A percentile compares a stretch with the other conserved stretches of the same genome.
Conservation (phyloP, 1,140 invertebrate species). For the Leptopilina boulardi region DNA sequence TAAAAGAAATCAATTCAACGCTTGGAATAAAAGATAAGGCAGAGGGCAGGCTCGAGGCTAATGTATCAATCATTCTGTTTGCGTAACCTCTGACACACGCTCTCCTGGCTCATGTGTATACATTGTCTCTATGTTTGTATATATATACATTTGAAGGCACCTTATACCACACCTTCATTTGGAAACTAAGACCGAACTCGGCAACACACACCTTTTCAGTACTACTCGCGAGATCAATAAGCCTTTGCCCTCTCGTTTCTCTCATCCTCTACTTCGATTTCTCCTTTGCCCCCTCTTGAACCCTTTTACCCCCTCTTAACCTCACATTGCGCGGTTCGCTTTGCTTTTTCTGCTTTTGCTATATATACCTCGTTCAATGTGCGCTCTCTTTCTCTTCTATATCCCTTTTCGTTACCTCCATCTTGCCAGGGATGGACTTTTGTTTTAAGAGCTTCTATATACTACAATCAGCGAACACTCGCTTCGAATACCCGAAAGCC, state of each 20-base stretch:
- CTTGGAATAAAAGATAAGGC: conserved; percentile 48
- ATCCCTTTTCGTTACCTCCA: conserved; percentile 33
- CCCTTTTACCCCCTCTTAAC: conserved; percentile 50
- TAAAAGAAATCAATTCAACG: conserved; percentile 52
- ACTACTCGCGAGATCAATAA: conserved; percentile 46
- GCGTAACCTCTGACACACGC: conserved; percentile 53
- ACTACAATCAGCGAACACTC: neutral
- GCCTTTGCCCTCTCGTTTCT: conserved; percentile 39
- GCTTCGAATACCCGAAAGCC: neutral
- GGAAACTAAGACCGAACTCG: neutral
- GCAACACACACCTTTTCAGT: conserved; percentile 10
- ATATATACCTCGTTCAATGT: conserved; percentile 43
- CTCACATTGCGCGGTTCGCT: conserved; percentile 27
- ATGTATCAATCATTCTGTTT: conserved; percentile 63
- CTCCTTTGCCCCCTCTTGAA: conserved; percentile 45
- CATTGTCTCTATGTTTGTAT: neutral
- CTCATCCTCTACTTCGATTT: conserved; percentile 40
- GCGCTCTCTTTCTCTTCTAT: no score
- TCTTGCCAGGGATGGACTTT: conserved; percentile 21
- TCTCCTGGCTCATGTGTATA: conserved; percentile 18
- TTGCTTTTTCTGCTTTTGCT: conserved; percentile 28
- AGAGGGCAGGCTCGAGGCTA: conserved; percentile 42
- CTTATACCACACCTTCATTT: conserved; percentile 25
- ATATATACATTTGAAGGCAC: neutral
- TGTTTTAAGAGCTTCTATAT: conserved; percentile 8